Conservation (phyloP, 2,113 vertebrate genomes). For the Mohoua ochrocephala region DNA sequence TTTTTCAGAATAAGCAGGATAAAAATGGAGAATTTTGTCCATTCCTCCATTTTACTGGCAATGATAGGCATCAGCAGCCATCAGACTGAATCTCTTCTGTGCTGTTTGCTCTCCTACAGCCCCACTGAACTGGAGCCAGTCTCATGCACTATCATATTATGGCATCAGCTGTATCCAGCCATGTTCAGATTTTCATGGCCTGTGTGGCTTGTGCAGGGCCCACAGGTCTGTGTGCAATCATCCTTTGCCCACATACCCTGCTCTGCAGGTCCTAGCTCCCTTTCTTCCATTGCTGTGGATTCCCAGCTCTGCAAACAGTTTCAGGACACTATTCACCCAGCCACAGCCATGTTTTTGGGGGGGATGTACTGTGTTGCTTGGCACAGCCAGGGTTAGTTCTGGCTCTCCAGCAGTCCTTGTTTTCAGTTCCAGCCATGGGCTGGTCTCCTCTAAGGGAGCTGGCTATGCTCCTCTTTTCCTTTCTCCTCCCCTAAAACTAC, state of each 20-base stretch:
- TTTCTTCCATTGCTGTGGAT: not conserved
- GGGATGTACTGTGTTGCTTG: not conserved
- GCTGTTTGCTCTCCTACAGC: not conserved
- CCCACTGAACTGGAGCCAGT: not conserved
- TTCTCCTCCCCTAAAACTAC: constrained; percentile 40
- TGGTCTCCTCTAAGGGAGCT: not conserved
- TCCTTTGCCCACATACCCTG: not conserved
- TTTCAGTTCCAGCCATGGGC: constrained; percentile 1
- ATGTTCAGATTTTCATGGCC: not conserved
- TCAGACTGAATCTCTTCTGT: not conserved
- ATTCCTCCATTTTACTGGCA: not conserved
- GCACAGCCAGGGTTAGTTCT: constrained; percentile 10
- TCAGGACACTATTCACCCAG: not conserved
- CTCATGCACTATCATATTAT: not conserved
- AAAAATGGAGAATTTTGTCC: no score
- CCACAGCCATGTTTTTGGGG: not conserved
- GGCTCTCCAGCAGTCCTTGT: constrained; percentile 6
- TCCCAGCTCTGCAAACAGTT: not conserved
- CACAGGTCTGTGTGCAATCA: not conserved
- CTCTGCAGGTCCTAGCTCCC: not conserved
- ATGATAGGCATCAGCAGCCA: not conserved
- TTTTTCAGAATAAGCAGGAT: not conserved
- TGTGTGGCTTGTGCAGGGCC: not conserved
- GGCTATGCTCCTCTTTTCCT: constrained; percentile 6
- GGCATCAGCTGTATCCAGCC: not conserved